Evolutionary conservation across 1,140 invertebrate genomes (phyloP).

Genomic region (Diorhabda sublineata): DNA sequence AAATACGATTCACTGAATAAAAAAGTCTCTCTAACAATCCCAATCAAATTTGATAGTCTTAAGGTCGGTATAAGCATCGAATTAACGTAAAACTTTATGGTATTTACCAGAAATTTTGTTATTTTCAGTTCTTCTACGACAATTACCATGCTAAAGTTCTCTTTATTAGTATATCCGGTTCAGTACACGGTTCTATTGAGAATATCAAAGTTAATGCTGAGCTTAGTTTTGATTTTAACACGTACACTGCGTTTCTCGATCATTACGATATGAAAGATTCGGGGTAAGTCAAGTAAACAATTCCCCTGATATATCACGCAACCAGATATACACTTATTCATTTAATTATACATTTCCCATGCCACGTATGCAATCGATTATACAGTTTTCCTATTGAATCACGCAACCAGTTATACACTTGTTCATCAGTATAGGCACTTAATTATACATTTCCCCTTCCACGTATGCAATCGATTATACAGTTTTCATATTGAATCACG

Average conservation of each 20-base stretch:
- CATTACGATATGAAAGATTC: slow-evolving; percentile 24
- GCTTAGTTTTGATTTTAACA: slow-evolving; percentile 23
- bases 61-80: not conserved
- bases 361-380: too few relatives aligned
- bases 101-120: not conserved
- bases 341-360: too few relatives aligned
- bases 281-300: slow-evolving; percentile 22
- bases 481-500: too few relatives aligned
- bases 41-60: slow-evolving; percentile 8
- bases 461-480: too few relatives aligned
- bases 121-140: slow-evolving; percentile 23
- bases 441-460: too few relatives aligned
- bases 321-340: too few relatives aligned
- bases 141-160: slow-evolving; percentile 25
- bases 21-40: not conserved
- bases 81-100: not conserved
- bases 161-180: slow-evolving; percentile 19
- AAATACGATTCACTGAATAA: not conserved
- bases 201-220: slow-evolving; percentile 25
- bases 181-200: slow-evolving; percentile 23
- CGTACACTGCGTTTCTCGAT: slow-evolving; percentile 18
- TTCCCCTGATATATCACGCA: too few relatives aligned
- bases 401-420: too few relatives aligned
- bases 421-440: too few relatives aligned
- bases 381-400: too few relatives aligned